Evolutionary conservation across 1,140 invertebrate genomes (phyloP).

Genomic region (Pantala flavescens): DNA sequence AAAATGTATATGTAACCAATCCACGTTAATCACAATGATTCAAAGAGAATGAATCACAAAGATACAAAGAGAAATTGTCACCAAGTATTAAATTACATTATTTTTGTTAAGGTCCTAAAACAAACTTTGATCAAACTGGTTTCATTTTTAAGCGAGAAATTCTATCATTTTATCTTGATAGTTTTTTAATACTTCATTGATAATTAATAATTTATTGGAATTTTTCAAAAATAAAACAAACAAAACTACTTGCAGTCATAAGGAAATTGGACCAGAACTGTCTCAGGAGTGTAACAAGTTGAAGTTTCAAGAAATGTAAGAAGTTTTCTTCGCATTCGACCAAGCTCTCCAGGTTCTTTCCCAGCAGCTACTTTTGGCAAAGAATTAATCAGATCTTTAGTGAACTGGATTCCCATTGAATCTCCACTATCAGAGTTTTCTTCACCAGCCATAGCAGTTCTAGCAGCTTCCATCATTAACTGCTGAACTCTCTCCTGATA

Average conservation of each 20-base stretch:
- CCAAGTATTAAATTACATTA: too few relatives aligned
- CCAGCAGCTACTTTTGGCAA: conserved; percentile 36
- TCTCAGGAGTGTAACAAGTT: conserved; percentile 71
- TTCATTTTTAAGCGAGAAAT: too few relatives aligned
- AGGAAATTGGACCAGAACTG: conserved; percentile 79
- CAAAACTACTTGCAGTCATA: conserved; percentile 47
- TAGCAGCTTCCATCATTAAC: conserved; percentile 32
- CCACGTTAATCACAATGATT: too few relatives aligned
- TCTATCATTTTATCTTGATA: too few relatives aligned
- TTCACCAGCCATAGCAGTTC: neutral
- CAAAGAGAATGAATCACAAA: too few relatives aligned
- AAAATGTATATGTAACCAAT: too few relatives aligned
- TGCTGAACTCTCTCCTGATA: conserved; percentile 59
- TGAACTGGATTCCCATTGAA: conserved; percentile 18
- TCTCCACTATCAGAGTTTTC: neutral
- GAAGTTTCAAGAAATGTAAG: conserved; percentile 77
- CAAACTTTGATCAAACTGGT: too few relatives aligned
- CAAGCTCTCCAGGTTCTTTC: conserved; percentile 43
- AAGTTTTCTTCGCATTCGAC: conserved; percentile 62
- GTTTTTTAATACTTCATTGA: too few relatives aligned
- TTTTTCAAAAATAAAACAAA: too few relatives aligned
- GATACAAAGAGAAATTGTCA: too few relatives aligned
- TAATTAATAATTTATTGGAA: too few relatives aligned
- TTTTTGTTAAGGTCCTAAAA: too few relatives aligned
- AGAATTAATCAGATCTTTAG: conserved; percentile 30